Conservation (phyloP, 2,888 invertebrate genomes). For the Drepanosiphum platanoidis region DNA sequence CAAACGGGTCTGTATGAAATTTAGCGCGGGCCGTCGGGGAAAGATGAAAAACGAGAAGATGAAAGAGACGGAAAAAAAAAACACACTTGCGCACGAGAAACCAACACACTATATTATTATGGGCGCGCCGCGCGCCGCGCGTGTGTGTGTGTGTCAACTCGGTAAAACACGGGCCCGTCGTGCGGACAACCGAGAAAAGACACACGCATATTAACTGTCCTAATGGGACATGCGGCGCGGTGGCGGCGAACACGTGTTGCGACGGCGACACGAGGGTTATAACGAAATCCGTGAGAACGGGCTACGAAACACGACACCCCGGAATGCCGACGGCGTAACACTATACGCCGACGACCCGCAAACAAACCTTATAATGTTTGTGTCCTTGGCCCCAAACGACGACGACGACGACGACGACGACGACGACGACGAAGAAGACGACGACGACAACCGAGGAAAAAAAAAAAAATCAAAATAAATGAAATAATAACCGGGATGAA, state of each 20-base stretch:
- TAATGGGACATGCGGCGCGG: constrained; percentile 18
- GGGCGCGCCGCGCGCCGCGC: background rate
- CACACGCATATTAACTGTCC: constrained; percentile 52
- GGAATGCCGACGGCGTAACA: constrained; percentile 61
- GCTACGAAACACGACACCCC: constrained; percentile 58
- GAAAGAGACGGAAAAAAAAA: background rate
- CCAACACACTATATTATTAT: too few species aligned
- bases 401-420: constrained; percentile 3
- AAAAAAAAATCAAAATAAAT: constrained; percentile 25
- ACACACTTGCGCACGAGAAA: background rate
- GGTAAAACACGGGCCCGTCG: constrained; percentile 2
- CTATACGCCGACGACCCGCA: constrained; percentile 48
- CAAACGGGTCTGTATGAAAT: background rate
- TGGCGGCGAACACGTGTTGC: constrained; percentile 43
- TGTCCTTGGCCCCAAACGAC: constrained; percentile 45
- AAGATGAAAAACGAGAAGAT: constrained; percentile 4
- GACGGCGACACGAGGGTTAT: constrained; percentile 30
- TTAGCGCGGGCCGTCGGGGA: background rate
- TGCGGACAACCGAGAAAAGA: constrained; percentile 40
- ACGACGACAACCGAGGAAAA: background rate
- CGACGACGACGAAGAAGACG: background rate
- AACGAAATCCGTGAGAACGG: constrained; percentile 58
- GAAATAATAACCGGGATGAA: constrained; percentile 18
- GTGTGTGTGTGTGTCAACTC: too few species aligned
- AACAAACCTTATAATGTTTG: constrained; percentile 46